These are phyloP conservation scores for Xanthia icteritia DNA, from an alignment of 2,888 invertebrate species.

Conservation along the genomic window DNA sequence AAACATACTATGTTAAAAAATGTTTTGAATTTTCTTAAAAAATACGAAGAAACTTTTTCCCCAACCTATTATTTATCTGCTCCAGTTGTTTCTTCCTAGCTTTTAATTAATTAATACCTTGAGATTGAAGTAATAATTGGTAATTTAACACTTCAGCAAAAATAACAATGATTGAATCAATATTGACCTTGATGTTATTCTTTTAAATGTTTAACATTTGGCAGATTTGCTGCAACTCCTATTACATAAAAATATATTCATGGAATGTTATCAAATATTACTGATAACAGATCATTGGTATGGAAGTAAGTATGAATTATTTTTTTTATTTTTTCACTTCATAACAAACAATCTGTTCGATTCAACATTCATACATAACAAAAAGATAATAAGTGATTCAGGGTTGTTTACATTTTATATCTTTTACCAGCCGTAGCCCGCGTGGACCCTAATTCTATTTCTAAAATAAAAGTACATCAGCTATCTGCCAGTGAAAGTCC, in stretches of 20 bases:
- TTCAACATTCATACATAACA: conserved; percentile 6
- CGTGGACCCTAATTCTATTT: too few relatives aligned
- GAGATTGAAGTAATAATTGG: conserved; percentile 9
- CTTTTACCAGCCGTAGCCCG: too few relatives aligned
- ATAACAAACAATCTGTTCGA: background rate
- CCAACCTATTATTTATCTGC: too few relatives aligned
- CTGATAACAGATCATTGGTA: conserved; percentile 33
- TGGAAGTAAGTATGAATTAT: background rate
- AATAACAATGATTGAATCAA: conserved; percentile 1
- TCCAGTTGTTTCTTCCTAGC: too few relatives aligned
- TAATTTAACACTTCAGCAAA: background rate
- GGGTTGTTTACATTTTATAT: too few relatives aligned
- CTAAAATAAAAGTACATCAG: too few relatives aligned
- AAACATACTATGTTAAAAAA: too few relatives aligned
- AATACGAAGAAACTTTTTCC: too few relatives aligned
- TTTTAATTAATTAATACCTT: conserved; percentile 2
- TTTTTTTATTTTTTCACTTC: background rate
- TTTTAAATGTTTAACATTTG: conserved; percentile 13
- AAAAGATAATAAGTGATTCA: too few relatives aligned
- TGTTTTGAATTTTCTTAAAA: too few relatives aligned
- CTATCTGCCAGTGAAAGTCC: too few relatives aligned
- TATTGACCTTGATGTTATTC: conserved; percentile 13
- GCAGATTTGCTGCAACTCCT: conserved; percentile 35
- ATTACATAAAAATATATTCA: conserved; percentile 18
- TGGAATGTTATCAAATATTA: conserved; percentile 37